A percentile compares a stretch with the other conserved stretches of the same genome.
Conservation (phyloP, 2,113 vertebrate genomes). For the Xenotilapia caudafasciata region DNA sequence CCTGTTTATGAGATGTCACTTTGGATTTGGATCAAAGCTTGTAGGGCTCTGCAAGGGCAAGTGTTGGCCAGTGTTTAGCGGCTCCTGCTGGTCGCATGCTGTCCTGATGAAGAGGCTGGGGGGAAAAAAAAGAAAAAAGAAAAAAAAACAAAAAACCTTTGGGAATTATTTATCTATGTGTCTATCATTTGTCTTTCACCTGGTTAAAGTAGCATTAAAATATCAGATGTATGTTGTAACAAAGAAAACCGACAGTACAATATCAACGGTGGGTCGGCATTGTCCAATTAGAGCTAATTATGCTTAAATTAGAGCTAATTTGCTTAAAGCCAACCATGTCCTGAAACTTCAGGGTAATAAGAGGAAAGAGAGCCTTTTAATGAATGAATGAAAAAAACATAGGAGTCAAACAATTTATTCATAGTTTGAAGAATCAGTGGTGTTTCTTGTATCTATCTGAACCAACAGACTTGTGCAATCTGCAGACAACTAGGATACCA, state of each 20-base stretch:
- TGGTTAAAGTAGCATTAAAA: neutral
- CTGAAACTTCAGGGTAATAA: neutral
- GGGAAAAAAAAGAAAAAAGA: neutral
- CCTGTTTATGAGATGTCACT: constrained; percentile 64
- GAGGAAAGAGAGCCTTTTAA: neutral
- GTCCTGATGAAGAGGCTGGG: neutral
- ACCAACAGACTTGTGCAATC: neutral
- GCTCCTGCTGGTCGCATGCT: neutral
- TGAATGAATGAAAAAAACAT: neutral
- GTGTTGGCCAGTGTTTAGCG: neutral
- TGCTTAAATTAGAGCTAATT: neutral
- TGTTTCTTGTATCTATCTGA: neutral
- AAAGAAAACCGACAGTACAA: neutral
- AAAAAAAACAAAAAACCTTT: neutral
- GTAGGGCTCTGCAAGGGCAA: constrained; percentile 25
- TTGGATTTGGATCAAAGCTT: constrained; percentile 54
- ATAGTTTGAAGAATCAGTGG: neutral
- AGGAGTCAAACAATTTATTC: neutral
- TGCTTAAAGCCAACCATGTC: neutral
- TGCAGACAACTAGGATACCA: neutral
- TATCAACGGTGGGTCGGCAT: neutral
- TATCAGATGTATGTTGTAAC: neutral
- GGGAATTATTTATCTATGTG: neutral
- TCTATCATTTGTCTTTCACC: neutral
- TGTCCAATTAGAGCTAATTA: neutral